Evolutionary conservation across 2,797 vertebrate species (phyloP).

Genomic region (Mastacembelus armatus): DNA sequence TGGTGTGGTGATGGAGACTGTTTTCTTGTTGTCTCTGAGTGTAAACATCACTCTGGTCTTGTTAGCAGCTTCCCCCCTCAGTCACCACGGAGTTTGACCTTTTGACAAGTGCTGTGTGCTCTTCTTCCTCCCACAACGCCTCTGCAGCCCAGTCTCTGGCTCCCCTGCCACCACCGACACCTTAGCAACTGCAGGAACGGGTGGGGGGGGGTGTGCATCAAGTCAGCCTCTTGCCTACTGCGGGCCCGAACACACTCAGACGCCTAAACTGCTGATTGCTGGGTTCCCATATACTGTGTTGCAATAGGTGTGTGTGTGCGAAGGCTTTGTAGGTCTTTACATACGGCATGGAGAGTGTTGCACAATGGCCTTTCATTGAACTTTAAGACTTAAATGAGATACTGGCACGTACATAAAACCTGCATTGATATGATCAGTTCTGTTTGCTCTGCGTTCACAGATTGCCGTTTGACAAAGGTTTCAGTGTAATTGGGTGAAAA

Average conservation of each 20-base stretch:
- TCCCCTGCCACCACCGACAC: neutral
- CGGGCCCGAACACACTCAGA: slow-evolving; percentile 14
- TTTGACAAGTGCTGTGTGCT: slow-evolving; percentile 18
- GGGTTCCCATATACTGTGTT: slow-evolving; percentile 39
- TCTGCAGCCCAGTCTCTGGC: neutral
- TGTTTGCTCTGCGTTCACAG: neutral
- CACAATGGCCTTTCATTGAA: slow-evolving; percentile 58
- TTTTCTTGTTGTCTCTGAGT: slow-evolving; percentile 28
- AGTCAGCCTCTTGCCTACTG: slow-evolving; percentile 33
- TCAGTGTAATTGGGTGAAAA: neutral
- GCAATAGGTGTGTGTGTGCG: slow-evolving; percentile 31
- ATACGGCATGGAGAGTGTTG: slow-evolving; percentile 28
- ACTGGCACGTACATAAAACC: neutral
- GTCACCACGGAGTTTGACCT: slow-evolving; percentile 58
- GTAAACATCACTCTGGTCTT: slow-evolving; percentile 44
- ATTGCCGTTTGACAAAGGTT: neutral
- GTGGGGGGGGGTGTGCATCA: neutral
- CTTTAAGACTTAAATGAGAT: slow-evolving; percentile 31
- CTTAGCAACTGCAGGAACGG: slow-evolving; percentile 30
- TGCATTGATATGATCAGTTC: slow-evolving; percentile 6
- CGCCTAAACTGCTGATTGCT: slow-evolving; percentile 3
- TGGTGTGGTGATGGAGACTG: slow-evolving; percentile 41
- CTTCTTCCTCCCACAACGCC: slow-evolving; percentile 3
- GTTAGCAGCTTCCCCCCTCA: slow-evolving; percentile 19
- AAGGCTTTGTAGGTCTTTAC: slow-evolving; percentile 20